Evolutionary conservation across 2,113 vertebrate genomes (phyloP), one percentile per base, ranked within the genome.

Genomic region (Pimephales promelas): DNA sequence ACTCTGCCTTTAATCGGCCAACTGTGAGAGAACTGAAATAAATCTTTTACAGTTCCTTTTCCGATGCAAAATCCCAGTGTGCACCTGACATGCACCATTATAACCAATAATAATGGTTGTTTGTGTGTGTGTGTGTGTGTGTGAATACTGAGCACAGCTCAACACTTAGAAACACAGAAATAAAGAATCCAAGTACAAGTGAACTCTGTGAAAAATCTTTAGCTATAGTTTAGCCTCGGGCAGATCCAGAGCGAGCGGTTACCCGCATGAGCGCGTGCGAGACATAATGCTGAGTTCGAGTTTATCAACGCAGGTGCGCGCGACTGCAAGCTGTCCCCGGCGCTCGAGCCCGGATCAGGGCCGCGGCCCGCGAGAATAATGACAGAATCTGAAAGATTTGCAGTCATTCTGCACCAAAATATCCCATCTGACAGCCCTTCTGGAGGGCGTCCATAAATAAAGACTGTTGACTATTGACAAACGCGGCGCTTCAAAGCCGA

Each of bases 401-500:
- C 45, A 47, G 77, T 77, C 73, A 71, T 73, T 84, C 71, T 26
- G 40, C 56, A 16, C 49, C 82, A 56, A 72, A 77, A 75, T 45
- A 82, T 80, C 73, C 81, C 70, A 28, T 47, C 62, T 68, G 82
- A 68, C 82, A 76, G 56, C 36, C 49, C 79, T 79, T 84, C 36
- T 56, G 79, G 86, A 85, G 74, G 68, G 76, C 85, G 80, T 84
- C 79, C 87, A 86, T 88, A 84, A 89, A 88, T 88, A 84, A 84
- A 64, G 71, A 81, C 66, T 77, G 86, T 85, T 87, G 83, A 88
- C 82, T 89, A 90, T 86, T 90, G 89, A 89, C 85, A 85, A 85
- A 81, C 54, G 79, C 20, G 43, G 54, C 34, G 52, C 89, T 87
- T 89, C 86, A 89, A 90, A 89, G 87, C 82, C 34, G 43, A 62